These are phyloP conservation scores for Tympanuchus pallidicinctus DNA, from an alignment of 2,113 vertebrate genomes.

Conservation along the genomic window DNA sequence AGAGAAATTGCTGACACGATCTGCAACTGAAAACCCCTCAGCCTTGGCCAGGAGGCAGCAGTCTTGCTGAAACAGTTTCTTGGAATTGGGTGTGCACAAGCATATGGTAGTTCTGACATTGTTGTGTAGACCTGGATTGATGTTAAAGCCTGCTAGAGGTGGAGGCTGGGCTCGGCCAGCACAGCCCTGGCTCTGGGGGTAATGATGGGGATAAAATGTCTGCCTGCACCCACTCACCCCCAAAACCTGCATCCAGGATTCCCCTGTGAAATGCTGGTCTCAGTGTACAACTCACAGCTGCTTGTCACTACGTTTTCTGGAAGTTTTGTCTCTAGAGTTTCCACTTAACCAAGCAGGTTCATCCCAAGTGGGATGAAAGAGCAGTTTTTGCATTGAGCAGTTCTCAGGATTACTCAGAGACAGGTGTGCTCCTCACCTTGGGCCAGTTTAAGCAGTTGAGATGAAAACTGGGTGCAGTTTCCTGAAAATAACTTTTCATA, in stretches of 20 bases:
- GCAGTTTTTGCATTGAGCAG: accelerated
- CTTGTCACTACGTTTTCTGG: accelerated
- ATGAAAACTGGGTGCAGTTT: slow-evolving; percentile 58
- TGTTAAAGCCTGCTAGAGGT: accelerated
- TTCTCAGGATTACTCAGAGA: background rate
- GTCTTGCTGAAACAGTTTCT: background rate
- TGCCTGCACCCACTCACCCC: background rate
- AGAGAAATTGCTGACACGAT: background rate
- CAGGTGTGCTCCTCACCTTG: background rate
- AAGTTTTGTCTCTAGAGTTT: background rate
- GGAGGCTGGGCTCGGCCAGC: background rate
- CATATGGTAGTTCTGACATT: background rate
- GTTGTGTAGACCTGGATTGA: background rate
- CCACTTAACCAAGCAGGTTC: background rate
- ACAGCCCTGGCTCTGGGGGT: accelerated
- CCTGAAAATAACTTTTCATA: slow-evolving; percentile 5
- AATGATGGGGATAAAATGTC: background rate
- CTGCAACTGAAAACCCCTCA: background rate
- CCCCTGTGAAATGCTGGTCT: accelerated
- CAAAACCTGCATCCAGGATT: background rate
- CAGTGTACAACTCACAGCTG: accelerated
- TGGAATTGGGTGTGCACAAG: accelerated
- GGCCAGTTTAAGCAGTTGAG: slow-evolving; percentile 25
- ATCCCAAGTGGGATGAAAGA: background rate
- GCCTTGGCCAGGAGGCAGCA: background rate